A percentile compares a stretch with the other conserved stretches of the same genome.
Conservation (phyloP, 2,888 invertebrate genomes). For the Alentia gelatinosa region DNA sequence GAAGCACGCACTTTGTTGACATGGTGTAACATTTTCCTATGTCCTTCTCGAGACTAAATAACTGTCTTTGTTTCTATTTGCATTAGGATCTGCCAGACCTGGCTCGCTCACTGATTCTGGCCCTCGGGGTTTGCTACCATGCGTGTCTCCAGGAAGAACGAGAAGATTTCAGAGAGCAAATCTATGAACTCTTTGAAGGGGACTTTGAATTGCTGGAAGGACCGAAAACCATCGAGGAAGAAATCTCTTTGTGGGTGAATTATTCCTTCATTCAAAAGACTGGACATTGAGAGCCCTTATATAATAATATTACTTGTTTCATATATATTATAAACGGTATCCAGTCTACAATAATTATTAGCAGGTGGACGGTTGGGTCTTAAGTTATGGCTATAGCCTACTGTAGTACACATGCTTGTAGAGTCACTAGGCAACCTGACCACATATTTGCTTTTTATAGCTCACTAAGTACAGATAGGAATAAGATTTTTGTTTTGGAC, state of each 20-base stretch:
- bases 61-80: background rate
- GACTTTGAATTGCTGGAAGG: slow-evolving; percentile 68
- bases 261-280: background rate
- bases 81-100: slow-evolving; percentile 41
- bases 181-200: slow-evolving; percentile 65
- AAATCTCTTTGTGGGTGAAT: slow-evolving; percentile 63
- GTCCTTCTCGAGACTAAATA: background rate
- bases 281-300: background rate
- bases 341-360: too few relatives aligned
- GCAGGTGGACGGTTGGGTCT: too few relatives aligned
- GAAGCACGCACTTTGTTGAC: too few relatives aligned
- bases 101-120: slow-evolving; percentile 71
- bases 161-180: slow-evolving; percentile 67
- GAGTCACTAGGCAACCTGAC: too few relatives aligned
- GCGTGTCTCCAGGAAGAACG: slow-evolving; percentile 67
- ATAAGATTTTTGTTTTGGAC: too few relatives aligned
- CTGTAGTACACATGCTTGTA: too few relatives aligned
- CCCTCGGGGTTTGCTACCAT: slow-evolving; percentile 76
- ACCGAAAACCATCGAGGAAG: slow-evolving; percentile 63
- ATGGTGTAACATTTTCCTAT: too few relatives aligned
- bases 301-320: background rate
- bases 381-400: too few relatives aligned
- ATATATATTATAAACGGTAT: background rate
- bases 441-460: too few relatives aligned
- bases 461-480: too few relatives aligned